Evolutionary conservation across 1,140 invertebrate genomes (phyloP), one percentile per base, ranked within the genome.

Genomic region (Maconellicoccus hirsutus): DNA sequence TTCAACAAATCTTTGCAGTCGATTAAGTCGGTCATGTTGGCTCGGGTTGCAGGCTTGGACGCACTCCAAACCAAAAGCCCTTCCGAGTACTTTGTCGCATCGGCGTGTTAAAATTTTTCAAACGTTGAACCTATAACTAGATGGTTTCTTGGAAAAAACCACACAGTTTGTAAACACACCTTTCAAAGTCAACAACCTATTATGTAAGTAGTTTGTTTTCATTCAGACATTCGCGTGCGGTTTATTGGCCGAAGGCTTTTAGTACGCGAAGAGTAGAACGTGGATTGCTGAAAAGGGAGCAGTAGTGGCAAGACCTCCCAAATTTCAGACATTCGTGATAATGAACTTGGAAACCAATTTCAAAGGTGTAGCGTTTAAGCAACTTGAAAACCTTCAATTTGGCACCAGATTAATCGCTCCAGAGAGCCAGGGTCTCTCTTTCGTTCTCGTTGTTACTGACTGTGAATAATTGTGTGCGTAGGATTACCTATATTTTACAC

Each of bases 201-300:
- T 52, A 52, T 52, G 42, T 52, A 52, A 52, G 42, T 52, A 52
- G 42, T 52, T 52, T 52, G 42, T 52, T 38, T 38, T 52, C 42
- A 52, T 52, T 52, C 42, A 52, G 42, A 52, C 42, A 52, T 52
- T 16, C 42, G 42, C 12, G 29, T 33, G 29, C 42, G 16, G 42
- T 52, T 52, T 52, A 16, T 19, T 52, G n/a, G 42, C 42, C 16
- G 4, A 4, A 16, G 42, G 42, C n/a, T 52, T 52, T 52, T 52
- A 8, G n/a, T 52, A 19, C n/a, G n/a, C n/a, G 2, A 52, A 16
- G n/a, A 16, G 42, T 52, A 19, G 42, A 52, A 4, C 6, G 4
- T 3, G 42, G 29, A 33, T 33, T 6, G 29, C 12, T 33, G 29
- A 33, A 14, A 52, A 52, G n/a, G 16, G n/a, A 52, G n/a, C 42